These are phyloP conservation scores for Sipha flava DNA, from an alignment of 1,140 invertebrate species.

Conservation along the genomic window DNA sequence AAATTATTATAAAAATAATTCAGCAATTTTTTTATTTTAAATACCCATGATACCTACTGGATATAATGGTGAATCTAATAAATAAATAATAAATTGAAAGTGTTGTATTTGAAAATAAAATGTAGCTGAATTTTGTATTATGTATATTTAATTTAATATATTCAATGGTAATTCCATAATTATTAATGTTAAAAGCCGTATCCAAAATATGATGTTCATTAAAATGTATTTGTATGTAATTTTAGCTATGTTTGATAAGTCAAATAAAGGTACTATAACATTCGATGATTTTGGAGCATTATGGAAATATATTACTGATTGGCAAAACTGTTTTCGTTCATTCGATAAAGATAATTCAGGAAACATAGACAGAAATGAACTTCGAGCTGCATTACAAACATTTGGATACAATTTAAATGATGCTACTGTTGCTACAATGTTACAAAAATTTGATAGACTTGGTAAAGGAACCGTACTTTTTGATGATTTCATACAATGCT, in stretches of 20 bases:
- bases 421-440: constrained; percentile 66
- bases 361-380: constrained; percentile 85
- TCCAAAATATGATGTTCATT: no score
- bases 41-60: no score
- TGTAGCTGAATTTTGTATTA: no score
- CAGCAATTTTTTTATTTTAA: no score
- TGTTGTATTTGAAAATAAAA: no score
- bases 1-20: no score
- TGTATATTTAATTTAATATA: no score
- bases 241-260: constrained; percentile 82
- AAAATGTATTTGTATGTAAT: constrained; percentile 9
- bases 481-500: constrained; percentile 98
- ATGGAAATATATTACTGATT: constrained; percentile 98
- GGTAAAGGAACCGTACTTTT: constrained; percentile 83
- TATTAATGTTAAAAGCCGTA: no score
- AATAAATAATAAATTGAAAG: no score
- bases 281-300: constrained; percentile 91
- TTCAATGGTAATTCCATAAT: no score
- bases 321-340: constrained; percentile 89
- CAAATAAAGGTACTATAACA: constrained; percentile 80
- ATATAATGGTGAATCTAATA: no score
- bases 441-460: constrained; percentile 88
- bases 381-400: constrained; percentile 77
- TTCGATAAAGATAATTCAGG: constrained; percentile 93
- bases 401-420: constrained; percentile 93